Percentiles rank a stretch among this genome's conserved stretches.
These are phyloP conservation scores for Macquaria australasica DNA, from an alignment of 2,113 vertebrate species.

Conservation along the genomic window DNA sequence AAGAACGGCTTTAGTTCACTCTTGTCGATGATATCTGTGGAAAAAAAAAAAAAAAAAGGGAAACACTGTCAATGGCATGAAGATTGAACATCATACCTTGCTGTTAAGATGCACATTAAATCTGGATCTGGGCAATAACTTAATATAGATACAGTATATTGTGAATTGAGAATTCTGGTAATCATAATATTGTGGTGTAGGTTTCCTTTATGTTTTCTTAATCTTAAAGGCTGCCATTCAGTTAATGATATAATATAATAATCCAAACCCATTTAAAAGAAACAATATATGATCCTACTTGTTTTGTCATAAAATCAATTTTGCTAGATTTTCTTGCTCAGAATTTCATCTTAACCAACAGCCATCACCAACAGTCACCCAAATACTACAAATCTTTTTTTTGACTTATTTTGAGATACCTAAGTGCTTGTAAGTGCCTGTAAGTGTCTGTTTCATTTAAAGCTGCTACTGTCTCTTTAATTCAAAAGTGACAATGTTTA, in stretches of 20 bases:
- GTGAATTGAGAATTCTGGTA: neutral
- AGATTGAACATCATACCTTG: neutral
- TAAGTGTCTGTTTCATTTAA: neutral
- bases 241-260: neutral
- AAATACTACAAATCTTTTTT: neutral
- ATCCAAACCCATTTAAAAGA: neutral
- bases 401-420: neutral
- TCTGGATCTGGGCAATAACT: neutral
- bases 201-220: neutral
- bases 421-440: too few relatives aligned
- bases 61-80: neutral
- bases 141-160: neutral
- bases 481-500: neutral
- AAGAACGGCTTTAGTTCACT: conserved; percentile 97
- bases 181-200: neutral
- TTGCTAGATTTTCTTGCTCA: neutral
- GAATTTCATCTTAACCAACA: neutral
- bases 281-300: neutral
- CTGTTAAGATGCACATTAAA: neutral
- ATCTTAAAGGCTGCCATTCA: neutral
- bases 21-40: conserved; percentile 93
- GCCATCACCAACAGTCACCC: neutral
- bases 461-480: conserved; percentile 20
- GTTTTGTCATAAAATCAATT: neutral
- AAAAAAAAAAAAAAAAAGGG: conserved; percentile 23